A percentile compares a stretch with the other conserved stretches of the same genome.
These are phyloP conservation scores for Drosophila yakuba DNA, from an alignment of 1,140 invertebrate genomes.

Conservation along the genomic window DNA sequence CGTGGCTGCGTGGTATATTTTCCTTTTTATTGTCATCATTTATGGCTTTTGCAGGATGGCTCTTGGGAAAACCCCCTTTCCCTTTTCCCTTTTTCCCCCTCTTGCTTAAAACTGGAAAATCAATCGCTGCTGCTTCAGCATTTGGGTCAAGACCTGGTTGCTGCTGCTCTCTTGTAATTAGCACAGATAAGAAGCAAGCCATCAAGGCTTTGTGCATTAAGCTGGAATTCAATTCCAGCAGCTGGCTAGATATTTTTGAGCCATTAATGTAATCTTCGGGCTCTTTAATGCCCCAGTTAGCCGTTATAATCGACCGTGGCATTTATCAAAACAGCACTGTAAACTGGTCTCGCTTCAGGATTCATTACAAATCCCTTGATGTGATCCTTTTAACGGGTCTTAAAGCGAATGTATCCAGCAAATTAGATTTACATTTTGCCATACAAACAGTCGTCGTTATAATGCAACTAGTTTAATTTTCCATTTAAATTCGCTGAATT, in stretches of 20 bases:
- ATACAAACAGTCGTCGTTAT: not conserved
- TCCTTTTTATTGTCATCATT: conserved; percentile 51
- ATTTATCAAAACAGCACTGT: conserved; percentile 35
- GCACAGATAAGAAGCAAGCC: conserved; percentile 41
- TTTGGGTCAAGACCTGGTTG: conserved; percentile 51
- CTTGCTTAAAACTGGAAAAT: conserved; percentile 28
- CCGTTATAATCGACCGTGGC: conserved; percentile 32
- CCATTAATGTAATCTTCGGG: conserved; percentile 19
- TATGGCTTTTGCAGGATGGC: conserved; percentile 30
- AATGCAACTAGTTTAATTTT: not conserved
- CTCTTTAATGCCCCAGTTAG: conserved; percentile 30
- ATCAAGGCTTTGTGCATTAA: conserved; percentile 28
- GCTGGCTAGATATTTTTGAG: conserved; percentile 43
- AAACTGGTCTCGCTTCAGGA: conserved; percentile 5
- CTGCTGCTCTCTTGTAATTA: conserved; percentile 59
- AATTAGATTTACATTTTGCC: no score
- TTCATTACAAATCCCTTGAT: not conserved
- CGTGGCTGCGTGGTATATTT: conserved; percentile 59
- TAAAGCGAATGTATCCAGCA: not conserved
- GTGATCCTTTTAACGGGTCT: not conserved
- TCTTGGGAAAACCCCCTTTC: conserved; percentile 35
- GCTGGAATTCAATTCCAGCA: conserved; percentile 35
- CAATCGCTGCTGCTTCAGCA: conserved; percentile 54
- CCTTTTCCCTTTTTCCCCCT: no score
- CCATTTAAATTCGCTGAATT: not conserved